phyloP scores from a whole-genome alignment of 1,140 invertebrate genomes.

The Ladona fulva region DNA sequence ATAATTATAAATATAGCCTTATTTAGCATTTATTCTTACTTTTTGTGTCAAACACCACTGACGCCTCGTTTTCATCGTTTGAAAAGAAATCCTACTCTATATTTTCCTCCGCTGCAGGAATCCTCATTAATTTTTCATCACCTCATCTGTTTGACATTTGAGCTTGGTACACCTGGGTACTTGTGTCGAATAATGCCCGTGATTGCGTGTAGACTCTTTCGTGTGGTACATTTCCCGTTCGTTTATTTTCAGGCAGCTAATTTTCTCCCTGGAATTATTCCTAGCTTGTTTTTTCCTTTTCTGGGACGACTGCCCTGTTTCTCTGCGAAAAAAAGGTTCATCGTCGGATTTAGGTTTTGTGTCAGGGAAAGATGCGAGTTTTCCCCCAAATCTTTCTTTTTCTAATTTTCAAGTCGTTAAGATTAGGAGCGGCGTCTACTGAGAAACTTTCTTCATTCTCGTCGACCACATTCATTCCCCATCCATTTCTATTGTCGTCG shows the following conservation, averaged over 20 bases:
- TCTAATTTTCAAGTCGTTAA: slow-evolving; percentile 10
- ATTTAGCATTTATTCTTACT: too few relatives aligned
- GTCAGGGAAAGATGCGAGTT: background rate
- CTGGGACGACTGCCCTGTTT: background rate
- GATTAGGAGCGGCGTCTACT: background rate
- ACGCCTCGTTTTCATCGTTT: too few relatives aligned
- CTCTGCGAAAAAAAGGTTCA: background rate
- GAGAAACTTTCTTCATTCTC: background rate
- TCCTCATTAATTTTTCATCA: too few relatives aligned
- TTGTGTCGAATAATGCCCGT: background rate
- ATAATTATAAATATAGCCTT: too few relatives aligned
- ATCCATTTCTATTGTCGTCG: background rate
- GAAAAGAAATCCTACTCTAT: too few relatives aligned
- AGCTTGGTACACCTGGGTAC: too few relatives aligned
- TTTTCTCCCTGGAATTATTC: background rate
- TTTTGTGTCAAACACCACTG: too few relatives aligned
- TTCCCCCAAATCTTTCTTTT: background rate
- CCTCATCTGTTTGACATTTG: too few relatives aligned
- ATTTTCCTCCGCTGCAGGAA: too few relatives aligned
- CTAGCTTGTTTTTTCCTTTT: background rate
- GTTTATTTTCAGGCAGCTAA: background rate
- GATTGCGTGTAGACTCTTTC: background rate
- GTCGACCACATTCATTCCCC: background rate
- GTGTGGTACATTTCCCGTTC: background rate
- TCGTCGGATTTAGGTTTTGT: background rate